Conservation (phyloP, 1,140 invertebrate species). For the Hesperophylax magnus region DNA sequence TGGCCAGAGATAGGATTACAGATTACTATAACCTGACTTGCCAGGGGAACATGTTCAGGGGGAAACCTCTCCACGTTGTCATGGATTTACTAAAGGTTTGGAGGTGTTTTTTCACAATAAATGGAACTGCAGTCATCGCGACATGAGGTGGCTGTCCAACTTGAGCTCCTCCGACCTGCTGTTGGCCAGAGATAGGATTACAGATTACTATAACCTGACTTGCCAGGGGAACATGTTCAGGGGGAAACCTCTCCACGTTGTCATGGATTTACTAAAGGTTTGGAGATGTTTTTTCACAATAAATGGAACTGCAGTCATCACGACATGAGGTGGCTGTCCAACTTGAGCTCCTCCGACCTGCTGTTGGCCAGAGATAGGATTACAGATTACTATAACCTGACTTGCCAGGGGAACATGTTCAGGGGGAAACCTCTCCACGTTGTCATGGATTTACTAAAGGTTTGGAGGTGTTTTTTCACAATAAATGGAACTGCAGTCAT, state of each 20-base stretch:
- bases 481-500: conserved; percentile 63
- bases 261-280: conserved; percentile 68
- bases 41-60: conserved; percentile 65
- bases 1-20: conserved; percentile 59
- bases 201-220: conserved; percentile 64
- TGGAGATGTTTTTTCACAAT: too few relatives aligned
- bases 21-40: conserved; percentile 66
- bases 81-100: conserved; percentile 67
- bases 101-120: too few relatives aligned
- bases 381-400: conserved; percentile 63
- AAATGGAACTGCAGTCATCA: conserved; percentile 64
- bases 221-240: conserved; percentile 66
- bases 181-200: conserved; percentile 59
- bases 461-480: conserved; percentile 19
- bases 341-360: conserved; percentile 60
- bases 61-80: conserved; percentile 67
- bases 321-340: conserved; percentile 67
- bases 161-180: conserved; percentile 60
- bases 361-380: conserved; percentile 58
- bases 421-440: conserved; percentile 66
- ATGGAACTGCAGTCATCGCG: conserved; percentile 66
- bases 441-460: conserved; percentile 68
- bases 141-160: conserved; percentile 66
- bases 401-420: conserved; percentile 66
- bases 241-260: conserved; percentile 66